Evolutionary conservation across 1,140 invertebrate species (phyloP), one percentile per base, ranked within the genome.

Genomic region (Gerris buenoi): DNA sequence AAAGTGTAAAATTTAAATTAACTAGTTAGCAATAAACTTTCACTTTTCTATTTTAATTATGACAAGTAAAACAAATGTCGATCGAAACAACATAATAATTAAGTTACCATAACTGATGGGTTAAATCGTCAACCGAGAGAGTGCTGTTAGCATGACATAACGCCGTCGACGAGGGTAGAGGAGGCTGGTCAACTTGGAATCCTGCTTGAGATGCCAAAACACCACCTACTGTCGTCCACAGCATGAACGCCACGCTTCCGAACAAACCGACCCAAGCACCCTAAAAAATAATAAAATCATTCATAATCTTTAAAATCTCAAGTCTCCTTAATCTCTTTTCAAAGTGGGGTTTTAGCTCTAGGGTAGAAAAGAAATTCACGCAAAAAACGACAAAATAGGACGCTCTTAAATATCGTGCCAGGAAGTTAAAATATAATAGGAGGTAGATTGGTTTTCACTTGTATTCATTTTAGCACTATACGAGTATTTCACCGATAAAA

Each of bases 201-300:
- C 65, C 65, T 3, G 27, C 25, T 57, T 15, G 18, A 18, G 46
- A 2, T 15, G 65, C 33, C 2, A 25, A 2, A 23, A 57, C 25
- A 5, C 57, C 57, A 18, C 65, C 65, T 25, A 66, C 18, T 15
- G 33, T 58, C 2, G 33, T 66, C 65, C 65, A 66, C 10, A 13
- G 25, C 27, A 66, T n/a, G 5, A 66, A 26, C 2, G 25, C 2
- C 3, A 66, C 65, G 15, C 46, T 66, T 22, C 3, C n/a, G 3
- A 66, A 25, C 5, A 66, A 56, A 25, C 65, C 65, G 18, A 25
- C 57, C 2, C 23, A 15, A 13, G 65, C 65, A 10, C 65, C 65
- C 65, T 66, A n/a, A n/a, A n/a, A n/a, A n/a, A n/a, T n/a, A n/a
- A n/a, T n/a, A n/a, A n/a, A n/a, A n/a, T n/a, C n/a, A n/a, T n/a